Evolutionary conservation across 1,140 invertebrate genomes (phyloP).

Genomic region (Zaprionus gabonicus): DNA sequence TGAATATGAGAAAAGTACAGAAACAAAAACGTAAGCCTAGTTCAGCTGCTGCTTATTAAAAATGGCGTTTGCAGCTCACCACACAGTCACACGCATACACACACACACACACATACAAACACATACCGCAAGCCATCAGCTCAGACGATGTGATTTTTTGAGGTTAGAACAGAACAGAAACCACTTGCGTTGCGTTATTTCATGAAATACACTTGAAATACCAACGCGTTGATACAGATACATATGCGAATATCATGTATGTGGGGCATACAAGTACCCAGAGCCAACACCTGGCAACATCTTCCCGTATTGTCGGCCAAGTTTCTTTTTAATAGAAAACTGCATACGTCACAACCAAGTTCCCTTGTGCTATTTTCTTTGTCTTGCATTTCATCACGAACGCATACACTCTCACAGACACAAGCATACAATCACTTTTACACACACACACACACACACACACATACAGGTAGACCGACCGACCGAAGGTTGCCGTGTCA

Average conservation of each 20-base stretch:
- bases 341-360: conserved; percentile 70
- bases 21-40: conserved; percentile 11
- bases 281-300: conserved; percentile 39
- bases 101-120: background rate
- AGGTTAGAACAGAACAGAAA: conserved; percentile 61
- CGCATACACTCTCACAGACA: conserved; percentile 18
- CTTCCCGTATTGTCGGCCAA: conserved; percentile 16
- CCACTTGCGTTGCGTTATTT: conserved; percentile 60
- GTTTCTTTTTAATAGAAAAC: conserved; percentile 59
- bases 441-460: conserved; percentile 28
- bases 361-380: conserved; percentile 69
- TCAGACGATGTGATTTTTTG: conserved; percentile 56
- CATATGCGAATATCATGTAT: conserved; percentile 17
- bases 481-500: conserved; percentile 40
- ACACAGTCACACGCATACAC: conserved; percentile 12
- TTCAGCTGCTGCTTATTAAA: conserved; percentile 48
- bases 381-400: conserved; percentile 69
- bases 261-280: conserved; percentile 29
- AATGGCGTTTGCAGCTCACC: conserved; percentile 51
- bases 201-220: conserved; percentile 42
- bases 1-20: conserved; percentile 8
- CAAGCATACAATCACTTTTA: conserved; percentile 5
- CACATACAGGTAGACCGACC: conserved; percentile 1
- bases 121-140: conserved; percentile 8
- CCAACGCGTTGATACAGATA: conserved; percentile 15